Conservation (phyloP, 1,140 invertebrate species). For the Trichonephila clavata region DNA sequence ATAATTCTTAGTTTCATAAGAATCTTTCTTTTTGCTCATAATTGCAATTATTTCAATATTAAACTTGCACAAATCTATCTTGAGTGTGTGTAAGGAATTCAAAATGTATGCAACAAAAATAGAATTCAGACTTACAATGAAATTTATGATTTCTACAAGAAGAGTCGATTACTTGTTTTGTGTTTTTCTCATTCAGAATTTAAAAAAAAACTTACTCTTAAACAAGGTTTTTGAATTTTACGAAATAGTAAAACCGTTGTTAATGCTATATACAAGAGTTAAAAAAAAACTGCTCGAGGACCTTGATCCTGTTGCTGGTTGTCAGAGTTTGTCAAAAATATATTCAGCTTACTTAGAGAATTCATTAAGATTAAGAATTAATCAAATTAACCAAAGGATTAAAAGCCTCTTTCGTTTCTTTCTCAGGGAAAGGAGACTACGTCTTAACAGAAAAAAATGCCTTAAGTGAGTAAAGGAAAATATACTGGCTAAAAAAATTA, state of each 20-base stretch:
- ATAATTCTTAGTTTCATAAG: no score
- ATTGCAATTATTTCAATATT: no score
- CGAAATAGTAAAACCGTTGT: not conserved
- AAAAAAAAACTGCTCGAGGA: not conserved
- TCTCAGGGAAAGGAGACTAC: not conserved
- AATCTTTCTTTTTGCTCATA: no score
- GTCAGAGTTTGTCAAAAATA: constrained; percentile 35
- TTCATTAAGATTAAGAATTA: constrained; percentile 66
- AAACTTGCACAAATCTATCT: no score
- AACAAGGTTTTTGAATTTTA: not conserved
- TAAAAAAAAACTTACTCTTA: no score
- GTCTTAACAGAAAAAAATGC: not conserved
- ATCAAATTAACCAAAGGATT: constrained; percentile 53
- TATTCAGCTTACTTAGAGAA: constrained; percentile 27
- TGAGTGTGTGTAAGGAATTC: no score
- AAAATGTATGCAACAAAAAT: no score
- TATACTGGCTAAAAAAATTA: constrained; percentile 41
- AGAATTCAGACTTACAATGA: no score
- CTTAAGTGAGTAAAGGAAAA: not conserved
- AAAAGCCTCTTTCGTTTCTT: not conserved
- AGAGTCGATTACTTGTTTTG: no score
- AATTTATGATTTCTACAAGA: no score
- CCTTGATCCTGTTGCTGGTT: constrained; percentile 23
- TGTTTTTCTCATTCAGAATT: no score
- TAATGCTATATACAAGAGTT: not conserved